These are phyloP conservation scores for Noctua fimbriata DNA, from an alignment of 2,888 invertebrate genomes.

Conservation along the genomic window DNA sequence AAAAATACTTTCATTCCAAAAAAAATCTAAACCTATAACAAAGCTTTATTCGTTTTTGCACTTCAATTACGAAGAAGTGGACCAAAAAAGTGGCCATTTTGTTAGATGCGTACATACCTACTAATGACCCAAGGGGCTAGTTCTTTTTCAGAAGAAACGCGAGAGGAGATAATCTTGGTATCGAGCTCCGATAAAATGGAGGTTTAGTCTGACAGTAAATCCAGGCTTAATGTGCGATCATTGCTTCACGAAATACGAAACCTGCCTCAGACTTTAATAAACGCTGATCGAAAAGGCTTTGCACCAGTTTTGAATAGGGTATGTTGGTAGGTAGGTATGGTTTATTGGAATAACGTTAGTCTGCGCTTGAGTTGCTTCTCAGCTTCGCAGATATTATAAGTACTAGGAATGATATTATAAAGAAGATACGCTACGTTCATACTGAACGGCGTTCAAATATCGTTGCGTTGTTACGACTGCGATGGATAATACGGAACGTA, in stretches of 20 bases:
- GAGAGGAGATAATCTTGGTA: slow-evolving; percentile 56
- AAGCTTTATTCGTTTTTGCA: slow-evolving; percentile 56
- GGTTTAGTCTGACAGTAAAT: slow-evolving; percentile 51
- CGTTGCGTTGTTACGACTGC: too few relatives aligned
- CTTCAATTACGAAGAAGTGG: slow-evolving; percentile 62
- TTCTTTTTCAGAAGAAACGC: slow-evolving; percentile 49
- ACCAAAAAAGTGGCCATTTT: slow-evolving; percentile 59
- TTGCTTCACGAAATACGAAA: slow-evolving; percentile 41
- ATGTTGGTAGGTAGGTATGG: background rate
- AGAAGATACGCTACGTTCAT: too few relatives aligned
- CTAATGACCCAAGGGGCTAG: slow-evolving; percentile 61
- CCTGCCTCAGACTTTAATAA: slow-evolving; percentile 20
- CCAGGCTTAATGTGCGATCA: slow-evolving; percentile 53
- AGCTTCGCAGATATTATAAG: background rate
- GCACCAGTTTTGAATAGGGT: slow-evolving; percentile 6
- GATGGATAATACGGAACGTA: too few relatives aligned
- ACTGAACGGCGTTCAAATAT: too few relatives aligned
- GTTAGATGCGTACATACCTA: slow-evolving; percentile 32
- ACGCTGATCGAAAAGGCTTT: slow-evolving; percentile 16
- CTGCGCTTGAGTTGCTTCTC: slow-evolving; percentile 19
- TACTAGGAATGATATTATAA: too few relatives aligned
- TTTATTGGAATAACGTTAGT: background rate
- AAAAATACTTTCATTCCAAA: slow-evolving; percentile 4
- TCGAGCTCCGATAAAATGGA: slow-evolving; percentile 55
- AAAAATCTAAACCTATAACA: slow-evolving; percentile 11